Evolutionary conservation across 2,113 vertebrate species (phyloP), one percentile per base, ranked within the genome.

Genomic region (Amblyornis subalaris): DNA sequence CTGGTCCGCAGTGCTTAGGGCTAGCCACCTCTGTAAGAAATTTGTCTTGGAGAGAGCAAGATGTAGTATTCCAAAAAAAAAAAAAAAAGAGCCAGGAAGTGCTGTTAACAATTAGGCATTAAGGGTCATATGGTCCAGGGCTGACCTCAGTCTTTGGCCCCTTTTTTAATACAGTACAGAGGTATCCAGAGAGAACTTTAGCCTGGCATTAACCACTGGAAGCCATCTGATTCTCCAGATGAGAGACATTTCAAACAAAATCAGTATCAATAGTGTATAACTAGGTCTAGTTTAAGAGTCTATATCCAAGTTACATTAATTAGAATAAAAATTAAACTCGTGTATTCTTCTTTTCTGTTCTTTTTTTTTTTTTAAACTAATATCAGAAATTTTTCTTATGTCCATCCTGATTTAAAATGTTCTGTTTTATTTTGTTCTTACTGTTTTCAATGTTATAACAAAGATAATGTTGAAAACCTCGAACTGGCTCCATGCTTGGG

Each of bases 1-100:
- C 19, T 58, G 42, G 33, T 85, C 88, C 90, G 70, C 45, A 54
- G 16, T 38, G 7, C 86, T 91, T 47, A 73, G 50, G 36, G 28
- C 23, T 73, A 83, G 50, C 60, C 51, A 84, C 65, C 51, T 54
- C 85, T 88, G 64, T 20, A 80, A 80, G 75, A 85, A 85, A 90
- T 91, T 96, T 93, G 47, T 93, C 72, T 94, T 95, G 92, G 92
- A 94, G n/a, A 79, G 23, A 83, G 6, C 50, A 79, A 91, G 50
- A 54, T 76, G 31, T 15, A 85, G 38, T 35, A 42, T 69, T 96
- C 50, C 20, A 82, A 76, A 76, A 33, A 26, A 36, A 15, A 26
- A 36, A 15, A 36, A 61, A 35, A 55, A 55, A 61, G 42, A 93
- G 35, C 31, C 81, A 91, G 71, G 67, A 82, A 95, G 19, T 73